Base-by-base conservation (phyloP, 2,113 vertebrate species). In the Meleagris gallopavo region DNA sequence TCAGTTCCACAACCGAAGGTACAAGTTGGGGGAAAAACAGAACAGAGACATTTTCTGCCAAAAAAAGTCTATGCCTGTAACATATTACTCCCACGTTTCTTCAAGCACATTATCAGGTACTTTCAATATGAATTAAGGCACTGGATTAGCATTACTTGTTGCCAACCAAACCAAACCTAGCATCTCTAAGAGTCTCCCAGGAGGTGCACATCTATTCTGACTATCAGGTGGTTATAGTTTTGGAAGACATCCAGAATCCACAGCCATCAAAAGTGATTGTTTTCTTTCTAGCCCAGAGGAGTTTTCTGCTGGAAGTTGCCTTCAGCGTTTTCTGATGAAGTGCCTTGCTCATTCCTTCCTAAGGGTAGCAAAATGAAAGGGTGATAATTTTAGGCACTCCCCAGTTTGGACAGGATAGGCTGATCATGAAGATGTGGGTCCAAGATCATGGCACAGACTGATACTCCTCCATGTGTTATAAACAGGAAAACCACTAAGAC, bases 401-500 rank as follows among this genome's bases (percentile, higher is more conserved):
- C 45, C 54, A 66, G 16, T 74, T 90, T 75, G 67, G 71, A 43
- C 50, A 83, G 83, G 71, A 76, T 70, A 94, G 83, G 5, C 10
- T 3, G 0, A 73, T 20, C 0, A 0, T 10, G 71, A 50, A 27
- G 22, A 41, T 54, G 40, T 67, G 36, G 74, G 22, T 50, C n/a
- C 0, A 6, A 77, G 76, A 89, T 80, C 48, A 89, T 41, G 1
- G 0, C 78, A 91, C 32, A 80, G 70, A 57, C 34, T 83, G 78
- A 89, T 94, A 91, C 36, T 85, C 30, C 36, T 93, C 86, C 32
- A 64, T 41, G 57, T 65, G 82, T 76, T 95, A 93, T 94, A 95
- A 96, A 96, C 81, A 96, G 89, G 85, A 96, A 96, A 94, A 96
- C 29, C 89, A 93, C 66, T 18, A 82, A 93, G 54, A 80, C 70